These are phyloP conservation scores for Ambastaia sidthimunki DNA, from an alignment of 2,797 vertebrate species.

Conservation along the genomic window DNA sequence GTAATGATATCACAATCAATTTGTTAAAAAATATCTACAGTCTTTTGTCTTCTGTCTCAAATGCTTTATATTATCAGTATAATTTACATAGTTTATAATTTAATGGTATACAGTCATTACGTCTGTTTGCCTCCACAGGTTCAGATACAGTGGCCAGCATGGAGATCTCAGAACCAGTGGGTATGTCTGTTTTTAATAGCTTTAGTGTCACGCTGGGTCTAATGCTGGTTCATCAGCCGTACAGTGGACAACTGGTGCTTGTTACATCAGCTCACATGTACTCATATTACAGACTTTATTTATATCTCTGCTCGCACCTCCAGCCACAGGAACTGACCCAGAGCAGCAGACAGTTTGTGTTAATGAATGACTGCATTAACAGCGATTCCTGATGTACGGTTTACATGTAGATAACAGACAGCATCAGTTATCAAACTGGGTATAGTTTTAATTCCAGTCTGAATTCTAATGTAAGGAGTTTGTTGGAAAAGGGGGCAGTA, in stretches of 20 bases:
- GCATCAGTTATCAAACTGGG: no score
- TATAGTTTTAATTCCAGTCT: no score
- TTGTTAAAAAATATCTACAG: background rate
- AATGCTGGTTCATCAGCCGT: slow-evolving; percentile 42
- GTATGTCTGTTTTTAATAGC: slow-evolving; percentile 71
- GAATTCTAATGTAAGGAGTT: background rate
- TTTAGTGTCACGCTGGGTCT: slow-evolving; percentile 19
- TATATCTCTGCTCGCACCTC: slow-evolving; percentile 41
- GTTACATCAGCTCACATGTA: slow-evolving; percentile 48
- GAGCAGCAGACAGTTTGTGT: slow-evolving; percentile 11
- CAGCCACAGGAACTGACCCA: slow-evolving; percentile 11
- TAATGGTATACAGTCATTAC: no score
- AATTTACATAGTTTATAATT: no score
- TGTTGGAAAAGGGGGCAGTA: slow-evolving; percentile 18
- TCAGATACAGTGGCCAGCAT: slow-evolving; percentile 87
- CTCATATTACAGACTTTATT: slow-evolving; percentile 64
- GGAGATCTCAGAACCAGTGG: slow-evolving; percentile 91
- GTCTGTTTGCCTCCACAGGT: slow-evolving; percentile 78
- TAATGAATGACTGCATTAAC: background rate
- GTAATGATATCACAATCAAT: background rate
- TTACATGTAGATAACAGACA: background rate
- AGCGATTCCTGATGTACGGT: slow-evolving; percentile 9
- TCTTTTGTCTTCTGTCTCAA: background rate
- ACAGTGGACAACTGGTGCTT: slow-evolving; percentile 40
- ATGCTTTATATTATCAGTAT: background rate